These are phyloP conservation scores for Diogma glabrata DNA, from an alignment of 2,888 invertebrate genomes.

Conservation along the genomic window DNA sequence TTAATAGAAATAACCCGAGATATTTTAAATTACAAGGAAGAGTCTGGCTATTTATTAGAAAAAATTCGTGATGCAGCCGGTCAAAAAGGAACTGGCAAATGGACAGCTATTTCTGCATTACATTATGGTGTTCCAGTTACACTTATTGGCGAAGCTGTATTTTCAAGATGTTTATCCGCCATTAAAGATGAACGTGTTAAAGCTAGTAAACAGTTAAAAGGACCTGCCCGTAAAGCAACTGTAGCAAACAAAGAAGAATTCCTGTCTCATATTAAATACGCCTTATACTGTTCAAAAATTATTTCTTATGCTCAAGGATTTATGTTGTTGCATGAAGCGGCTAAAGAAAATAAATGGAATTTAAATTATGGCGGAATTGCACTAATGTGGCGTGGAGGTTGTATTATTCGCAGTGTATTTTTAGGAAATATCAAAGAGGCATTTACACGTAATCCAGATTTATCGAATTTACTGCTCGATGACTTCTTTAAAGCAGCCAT, in stretches of 20 bases:
- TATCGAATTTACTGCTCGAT: conserved; percentile 81
- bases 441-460: conserved; percentile 75
- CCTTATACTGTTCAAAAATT: conserved; percentile 94
- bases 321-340: conserved; percentile 89
- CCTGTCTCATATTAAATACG: conserved; percentile 73
- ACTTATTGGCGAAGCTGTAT: conserved; percentile 96
- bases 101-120: conserved; percentile 94
- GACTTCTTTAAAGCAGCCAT: conserved; percentile 87
- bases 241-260: conserved; percentile 67
- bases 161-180: conserved; percentile 89
- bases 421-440: conserved; percentile 87
- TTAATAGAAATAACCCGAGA: conserved; percentile 95
- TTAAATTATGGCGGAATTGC: conserved; percentile 97
- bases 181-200: conserved; percentile 76
- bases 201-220: conserved; percentile 67
- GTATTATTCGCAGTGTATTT: conserved; percentile 80
- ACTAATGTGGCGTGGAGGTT: conserved; percentile 99
- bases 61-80: conserved; percentile 95
- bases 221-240: conserved; percentile 47
- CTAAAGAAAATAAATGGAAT: conserved; percentile 83
- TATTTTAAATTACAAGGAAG: conserved; percentile 81
- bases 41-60: conserved; percentile 66
- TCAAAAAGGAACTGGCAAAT: conserved; percentile 98
- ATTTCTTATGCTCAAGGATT: conserved; percentile 98
- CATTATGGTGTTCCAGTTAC: conserved; percentile 97